Conservation (phyloP, 2,113 vertebrate genomes). For the Dolichotis patagonum region DNA sequence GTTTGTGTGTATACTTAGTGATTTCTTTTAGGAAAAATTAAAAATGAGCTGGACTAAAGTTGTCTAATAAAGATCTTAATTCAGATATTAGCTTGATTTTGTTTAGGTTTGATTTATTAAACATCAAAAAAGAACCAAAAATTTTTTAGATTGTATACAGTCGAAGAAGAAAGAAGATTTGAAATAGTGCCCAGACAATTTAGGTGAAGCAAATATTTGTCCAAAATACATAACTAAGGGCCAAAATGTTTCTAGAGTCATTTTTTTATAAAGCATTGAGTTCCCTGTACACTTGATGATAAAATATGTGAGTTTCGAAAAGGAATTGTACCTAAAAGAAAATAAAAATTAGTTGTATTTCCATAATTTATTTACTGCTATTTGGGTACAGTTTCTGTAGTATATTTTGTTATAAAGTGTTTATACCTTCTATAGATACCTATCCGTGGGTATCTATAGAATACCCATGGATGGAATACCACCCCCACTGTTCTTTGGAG, state of each 20-base stretch:
- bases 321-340: not conserved
- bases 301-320: slow-evolving; percentile 41
- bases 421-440: not conserved
- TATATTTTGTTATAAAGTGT: not conserved
- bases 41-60: not conserved
- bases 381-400: not conserved
- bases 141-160: slow-evolving; percentile 50
- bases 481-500: not conserved
- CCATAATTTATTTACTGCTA: not conserved
- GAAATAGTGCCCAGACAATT: slow-evolving; percentile 34
- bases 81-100: slow-evolving; percentile 32
- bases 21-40: slow-evolving; percentile 43
- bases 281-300: not conserved
- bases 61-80: slow-evolving; percentile 2
- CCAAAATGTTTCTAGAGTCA: not conserved
- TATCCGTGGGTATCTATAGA: too few relatives aligned
- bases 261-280: not conserved
- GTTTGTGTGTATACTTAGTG: not conserved
- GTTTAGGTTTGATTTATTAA: slow-evolving; percentile 47
- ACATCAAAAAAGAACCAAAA: not conserved
- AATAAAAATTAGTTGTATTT: not conserved
- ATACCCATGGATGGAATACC: too few relatives aligned
- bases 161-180: slow-evolving; percentile 38
- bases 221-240: not conserved
- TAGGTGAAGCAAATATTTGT: slow-evolving; percentile 40